phyloP scores from a whole-genome alignment of 2,888 invertebrate genomes.

The Stramonita haemastoma region DNA sequence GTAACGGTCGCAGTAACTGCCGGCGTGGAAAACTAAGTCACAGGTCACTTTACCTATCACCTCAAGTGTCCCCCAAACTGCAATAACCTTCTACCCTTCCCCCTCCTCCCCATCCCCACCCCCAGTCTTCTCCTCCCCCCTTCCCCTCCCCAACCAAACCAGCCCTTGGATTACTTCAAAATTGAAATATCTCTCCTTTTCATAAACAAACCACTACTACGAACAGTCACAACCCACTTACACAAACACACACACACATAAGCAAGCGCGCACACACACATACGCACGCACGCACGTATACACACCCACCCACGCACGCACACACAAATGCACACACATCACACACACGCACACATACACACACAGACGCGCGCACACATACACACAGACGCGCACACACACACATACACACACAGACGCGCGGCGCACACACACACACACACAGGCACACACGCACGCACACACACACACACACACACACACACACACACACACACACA shows the following conservation, averaged over 20 bases:
- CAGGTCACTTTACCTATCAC: no score
- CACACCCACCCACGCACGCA: neutral
- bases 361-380: neutral
- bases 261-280: neutral
- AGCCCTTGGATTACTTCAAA: neutral
- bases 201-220: no score
- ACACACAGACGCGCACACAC: neutral
- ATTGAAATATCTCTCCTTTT: no score
- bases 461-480: neutral
- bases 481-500: no score
- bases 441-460: neutral
- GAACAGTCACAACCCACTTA: neutral
- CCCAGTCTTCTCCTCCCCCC: no score
- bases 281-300: neutral
- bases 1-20: no score
- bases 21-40: no score
- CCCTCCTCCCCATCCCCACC: no score
- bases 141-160: neutral
- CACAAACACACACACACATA: neutral
- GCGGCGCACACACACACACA: neutral
- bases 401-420: neutral
- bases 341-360: no score
- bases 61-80: no score
- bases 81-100: no score
- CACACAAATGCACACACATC: no score